Conservation (phyloP, 2,113 vertebrate species). For the Chionomys nivalis region DNA sequence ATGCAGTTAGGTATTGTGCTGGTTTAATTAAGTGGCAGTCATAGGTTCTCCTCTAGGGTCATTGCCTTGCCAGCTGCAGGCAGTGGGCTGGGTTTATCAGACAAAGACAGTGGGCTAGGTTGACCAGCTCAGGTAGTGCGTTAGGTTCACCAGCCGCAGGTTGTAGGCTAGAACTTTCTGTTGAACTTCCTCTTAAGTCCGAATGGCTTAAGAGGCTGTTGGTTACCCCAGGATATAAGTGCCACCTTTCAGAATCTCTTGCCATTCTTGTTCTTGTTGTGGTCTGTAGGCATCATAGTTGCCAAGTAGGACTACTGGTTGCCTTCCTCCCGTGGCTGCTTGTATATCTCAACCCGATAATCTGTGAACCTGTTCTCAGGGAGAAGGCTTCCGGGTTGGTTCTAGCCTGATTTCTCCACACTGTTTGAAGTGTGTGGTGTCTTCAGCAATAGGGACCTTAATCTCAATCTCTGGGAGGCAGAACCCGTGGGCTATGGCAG, state of each 20-base stretch:
- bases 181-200: not conserved
- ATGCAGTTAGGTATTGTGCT: not conserved
- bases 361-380: not conserved
- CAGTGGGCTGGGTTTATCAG: not conserved
- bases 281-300: not conserved
- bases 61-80: not conserved
- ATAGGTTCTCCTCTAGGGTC: not conserved
- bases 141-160: not conserved
- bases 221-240: not conserved
- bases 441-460: not conserved
- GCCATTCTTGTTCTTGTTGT: not conserved
- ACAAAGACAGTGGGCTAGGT: too few relatives aligned
- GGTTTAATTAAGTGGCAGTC: not conserved
- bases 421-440: not conserved
- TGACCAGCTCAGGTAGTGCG: too few relatives aligned
- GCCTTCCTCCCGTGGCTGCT: not conserved
- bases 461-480: not conserved
- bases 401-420: not conserved
- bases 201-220: not conserved
- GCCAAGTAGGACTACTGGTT: not conserved
- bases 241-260: not conserved
- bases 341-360: not conserved
- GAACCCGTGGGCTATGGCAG: not conserved
- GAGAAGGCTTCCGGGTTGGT: not conserved
- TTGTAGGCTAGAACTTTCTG: not conserved